phyloP scores from a whole-genome alignment of 1,140 invertebrate species.

The Drosophila novamexicana region DNA sequence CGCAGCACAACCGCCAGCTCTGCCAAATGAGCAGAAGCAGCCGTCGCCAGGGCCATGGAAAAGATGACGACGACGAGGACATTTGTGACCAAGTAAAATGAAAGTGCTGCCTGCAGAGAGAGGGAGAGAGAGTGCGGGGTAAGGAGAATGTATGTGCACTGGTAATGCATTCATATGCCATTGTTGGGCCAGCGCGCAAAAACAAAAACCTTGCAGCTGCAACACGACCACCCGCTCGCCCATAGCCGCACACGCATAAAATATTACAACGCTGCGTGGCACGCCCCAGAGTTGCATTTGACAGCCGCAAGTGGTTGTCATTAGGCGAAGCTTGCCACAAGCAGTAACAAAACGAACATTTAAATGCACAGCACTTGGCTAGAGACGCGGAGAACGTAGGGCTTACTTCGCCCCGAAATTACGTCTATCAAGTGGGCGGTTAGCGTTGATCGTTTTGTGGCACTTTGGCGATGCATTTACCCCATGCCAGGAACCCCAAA shows the following conservation, averaged over 20 bases:
- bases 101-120: slow-evolving; percentile 45
- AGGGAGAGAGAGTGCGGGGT: not conserved
- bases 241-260: slow-evolving; percentile 56
- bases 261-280: slow-evolving; percentile 71
- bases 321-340: slow-evolving; percentile 52
- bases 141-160: slow-evolving; percentile 15
- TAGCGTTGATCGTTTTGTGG: slow-evolving; percentile 73
- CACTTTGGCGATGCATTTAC: slow-evolving; percentile 60
- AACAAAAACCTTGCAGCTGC: slow-evolving; percentile 36
- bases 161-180: slow-evolving; percentile 69
- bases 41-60: slow-evolving; percentile 21
- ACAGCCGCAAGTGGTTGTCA: slow-evolving; percentile 81
- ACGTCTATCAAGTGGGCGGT: slow-evolving; percentile 73
- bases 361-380: slow-evolving; percentile 74
- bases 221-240: not conserved
- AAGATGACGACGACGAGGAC: slow-evolving; percentile 27
- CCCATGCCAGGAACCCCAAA: not conserved
- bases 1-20: not conserved
- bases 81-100: slow-evolving; percentile 57
- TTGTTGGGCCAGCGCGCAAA: slow-evolving; percentile 53
- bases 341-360: slow-evolving; percentile 74
- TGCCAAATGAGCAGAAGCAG: slow-evolving; percentile 29
- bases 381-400: not conserved
- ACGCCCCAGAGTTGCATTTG: slow-evolving; percentile 73
- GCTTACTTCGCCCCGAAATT: slow-evolving; percentile 53